Evolutionary conservation across 2,888 invertebrate species (phyloP).

Genomic region (Zhuqinia jingwanae): DNA sequence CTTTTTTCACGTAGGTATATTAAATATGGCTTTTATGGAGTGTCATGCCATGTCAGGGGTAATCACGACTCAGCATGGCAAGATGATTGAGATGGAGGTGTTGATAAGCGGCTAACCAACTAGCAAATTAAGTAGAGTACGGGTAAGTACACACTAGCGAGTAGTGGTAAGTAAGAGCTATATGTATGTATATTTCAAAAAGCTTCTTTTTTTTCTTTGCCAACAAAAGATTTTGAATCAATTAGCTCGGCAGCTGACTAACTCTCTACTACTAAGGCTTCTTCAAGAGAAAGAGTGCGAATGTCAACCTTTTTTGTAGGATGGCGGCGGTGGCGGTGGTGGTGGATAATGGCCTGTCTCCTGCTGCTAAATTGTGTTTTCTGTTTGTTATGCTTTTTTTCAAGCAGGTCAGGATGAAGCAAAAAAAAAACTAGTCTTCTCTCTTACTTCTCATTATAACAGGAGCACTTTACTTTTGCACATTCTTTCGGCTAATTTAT

Average conservation of each 20-base stretch:
- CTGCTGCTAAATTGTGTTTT: slow-evolving; percentile 48
- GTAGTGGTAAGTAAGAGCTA: neutral
- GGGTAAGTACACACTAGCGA: too few species aligned
- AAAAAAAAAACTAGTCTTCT: slow-evolving; percentile 51
- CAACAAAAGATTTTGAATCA: slow-evolving; percentile 55
- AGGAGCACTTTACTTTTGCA: neutral
- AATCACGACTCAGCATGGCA: slow-evolving; percentile 28
- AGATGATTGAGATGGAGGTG: slow-evolving; percentile 51
- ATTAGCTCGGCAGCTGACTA: slow-evolving; percentile 43
- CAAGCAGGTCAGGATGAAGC: slow-evolving; percentile 62
- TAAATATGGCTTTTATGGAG: slow-evolving; percentile 38
- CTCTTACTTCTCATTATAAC: neutral
- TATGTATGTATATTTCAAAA: slow-evolving; percentile 48
- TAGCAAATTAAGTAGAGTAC: neutral
- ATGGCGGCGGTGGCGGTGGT: neutral
- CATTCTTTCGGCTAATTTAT: neutral
- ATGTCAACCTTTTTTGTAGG: slow-evolving; percentile 47
- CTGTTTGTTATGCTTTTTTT: neutral
- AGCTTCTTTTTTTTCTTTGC: slow-evolving; percentile 10
- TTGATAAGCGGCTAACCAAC: slow-evolving; percentile 44
- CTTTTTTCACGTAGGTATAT: slow-evolving; percentile 18
- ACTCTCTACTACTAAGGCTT: too few species aligned
- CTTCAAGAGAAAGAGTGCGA: too few species aligned
- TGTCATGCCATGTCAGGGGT: slow-evolving; percentile 34
- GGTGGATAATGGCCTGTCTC: slow-evolving; percentile 61